A percentile compares a stretch with the other conserved stretches of the same genome.
phyloP scores from a whole-genome alignment of 2,113 vertebrate species.

The Oxygymnocypris stewartii region DNA sequence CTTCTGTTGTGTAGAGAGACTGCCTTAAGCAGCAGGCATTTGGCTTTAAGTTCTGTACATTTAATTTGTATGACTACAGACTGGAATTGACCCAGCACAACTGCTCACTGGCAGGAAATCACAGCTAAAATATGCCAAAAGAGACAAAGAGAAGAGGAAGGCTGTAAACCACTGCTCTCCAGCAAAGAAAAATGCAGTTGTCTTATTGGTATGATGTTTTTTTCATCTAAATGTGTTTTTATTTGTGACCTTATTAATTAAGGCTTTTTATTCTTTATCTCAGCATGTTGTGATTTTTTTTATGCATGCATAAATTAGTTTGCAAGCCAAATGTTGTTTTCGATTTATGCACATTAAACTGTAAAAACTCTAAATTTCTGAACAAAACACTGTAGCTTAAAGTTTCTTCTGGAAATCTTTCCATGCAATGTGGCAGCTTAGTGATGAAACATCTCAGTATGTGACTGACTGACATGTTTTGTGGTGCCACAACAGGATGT shows the following conservation, averaged over 20 bases:
- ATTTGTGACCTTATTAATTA: too few species aligned
- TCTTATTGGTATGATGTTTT: constrained; percentile 71
- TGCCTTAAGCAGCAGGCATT: background rate
- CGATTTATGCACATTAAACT: background rate
- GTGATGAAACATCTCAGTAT: background rate
- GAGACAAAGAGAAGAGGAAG: constrained; percentile 70
- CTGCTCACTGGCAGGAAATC: constrained; percentile 77
- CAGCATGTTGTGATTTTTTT: background rate
- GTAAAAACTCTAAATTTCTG: background rate
- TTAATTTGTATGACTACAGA: constrained; percentile 71
- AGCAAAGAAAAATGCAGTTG: constrained; percentile 63
- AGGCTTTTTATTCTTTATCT: background rate
- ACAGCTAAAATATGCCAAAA: constrained; percentile 70
- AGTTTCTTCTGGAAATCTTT: background rate
- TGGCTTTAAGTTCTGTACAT: background rate
- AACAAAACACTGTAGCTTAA: background rate
- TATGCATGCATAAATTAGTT: background rate
- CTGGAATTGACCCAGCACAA: constrained; percentile 81
- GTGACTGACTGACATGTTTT: background rate
- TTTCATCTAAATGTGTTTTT: background rate
- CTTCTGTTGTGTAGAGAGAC: background rate
- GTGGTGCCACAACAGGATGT: constrained; percentile 66
- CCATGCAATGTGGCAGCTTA: background rate
- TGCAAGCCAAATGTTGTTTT: background rate
- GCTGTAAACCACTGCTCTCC: constrained; percentile 55